phyloP scores from a whole-genome alignment of 2,797 vertebrate species.

The Chelmon rostratus region DNA sequence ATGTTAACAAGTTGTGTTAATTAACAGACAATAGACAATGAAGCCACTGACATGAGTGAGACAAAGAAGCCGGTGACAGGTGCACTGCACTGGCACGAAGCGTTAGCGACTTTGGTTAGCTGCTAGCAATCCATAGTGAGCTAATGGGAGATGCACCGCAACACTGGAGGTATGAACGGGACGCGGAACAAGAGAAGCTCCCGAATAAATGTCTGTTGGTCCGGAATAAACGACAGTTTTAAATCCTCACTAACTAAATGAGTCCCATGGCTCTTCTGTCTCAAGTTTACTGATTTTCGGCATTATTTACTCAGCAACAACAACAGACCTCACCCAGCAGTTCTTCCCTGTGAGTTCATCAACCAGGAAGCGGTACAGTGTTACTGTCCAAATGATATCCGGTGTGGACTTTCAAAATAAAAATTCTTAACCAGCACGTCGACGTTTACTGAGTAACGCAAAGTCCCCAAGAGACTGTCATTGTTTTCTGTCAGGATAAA shows the following conservation, averaged over 20 bases:
- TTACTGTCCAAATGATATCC: not conserved
- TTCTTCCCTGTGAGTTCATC: slow-evolving; percentile 59
- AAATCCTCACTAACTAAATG: accelerated
- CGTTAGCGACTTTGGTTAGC: slow-evolving; percentile 51
- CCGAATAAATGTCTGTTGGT: not conserved
- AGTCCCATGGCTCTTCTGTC: not conserved
- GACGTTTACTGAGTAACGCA: not conserved
- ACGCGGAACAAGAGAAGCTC: not conserved
- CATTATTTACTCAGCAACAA: slow-evolving; percentile 30
- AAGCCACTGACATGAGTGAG: not conserved
- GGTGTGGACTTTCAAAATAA: slow-evolving; percentile 54
- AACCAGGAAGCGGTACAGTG: slow-evolving; percentile 60
- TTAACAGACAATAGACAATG: no score
- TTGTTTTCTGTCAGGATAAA: accelerated
- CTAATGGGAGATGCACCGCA: slow-evolving; percentile 4
- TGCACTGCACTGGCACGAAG: slow-evolving; percentile 40
- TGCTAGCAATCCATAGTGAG: slow-evolving; percentile 31
- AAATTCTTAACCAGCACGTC: accelerated
- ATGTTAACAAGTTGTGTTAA: accelerated
- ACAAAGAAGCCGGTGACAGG: slow-evolving; percentile 67
- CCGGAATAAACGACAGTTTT: not conserved
- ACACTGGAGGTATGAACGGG: not conserved
- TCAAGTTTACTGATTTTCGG: not conserved
- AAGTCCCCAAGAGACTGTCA: accelerated
- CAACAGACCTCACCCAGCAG: slow-evolving; percentile 73